Conservation (phyloP, 1,140 invertebrate genomes). For the Macrobrachium rosenbergii region DNA sequence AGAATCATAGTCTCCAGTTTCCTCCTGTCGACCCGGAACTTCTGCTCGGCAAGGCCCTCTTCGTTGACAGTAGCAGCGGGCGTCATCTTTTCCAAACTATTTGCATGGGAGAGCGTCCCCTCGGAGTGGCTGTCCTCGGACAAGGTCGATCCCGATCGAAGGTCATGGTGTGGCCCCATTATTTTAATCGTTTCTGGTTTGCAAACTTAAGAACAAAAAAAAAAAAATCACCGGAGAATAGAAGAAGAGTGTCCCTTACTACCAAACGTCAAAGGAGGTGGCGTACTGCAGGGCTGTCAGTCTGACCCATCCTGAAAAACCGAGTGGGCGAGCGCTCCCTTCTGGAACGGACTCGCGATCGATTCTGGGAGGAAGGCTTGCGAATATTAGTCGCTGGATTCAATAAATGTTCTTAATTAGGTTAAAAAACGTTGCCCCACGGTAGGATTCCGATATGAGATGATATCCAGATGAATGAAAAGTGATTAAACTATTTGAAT, state of each 20-base stretch:
- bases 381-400: too few relatives aligned
- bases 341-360: too few relatives aligned
- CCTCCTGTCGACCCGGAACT: slow-evolving; percentile 47
- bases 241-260: background rate
- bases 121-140: slow-evolving; percentile 29
- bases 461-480: too few relatives aligned
- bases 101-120: background rate
- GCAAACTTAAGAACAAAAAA: background rate
- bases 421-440: too few relatives aligned
- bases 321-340: too few relatives aligned
- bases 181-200: background rate
- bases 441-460: too few relatives aligned
- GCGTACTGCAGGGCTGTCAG: too few relatives aligned
- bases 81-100: slow-evolving; percentile 27
- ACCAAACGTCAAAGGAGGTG: too few relatives aligned
- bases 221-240: background rate
- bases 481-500: too few relatives aligned
- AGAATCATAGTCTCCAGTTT: slow-evolving; percentile 49
- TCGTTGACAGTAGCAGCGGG: background rate
- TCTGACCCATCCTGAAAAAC: too few relatives aligned
- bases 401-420: too few relatives aligned
- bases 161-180: slow-evolving; percentile 45
- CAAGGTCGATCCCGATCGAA: slow-evolving; percentile 1
- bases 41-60: slow-evolving; percentile 33
- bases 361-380: too few relatives aligned